These are phyloP conservation scores for Heterodera schachtii DNA, from an alignment of 1,140 invertebrate genomes.

Conservation along the genomic window DNA sequence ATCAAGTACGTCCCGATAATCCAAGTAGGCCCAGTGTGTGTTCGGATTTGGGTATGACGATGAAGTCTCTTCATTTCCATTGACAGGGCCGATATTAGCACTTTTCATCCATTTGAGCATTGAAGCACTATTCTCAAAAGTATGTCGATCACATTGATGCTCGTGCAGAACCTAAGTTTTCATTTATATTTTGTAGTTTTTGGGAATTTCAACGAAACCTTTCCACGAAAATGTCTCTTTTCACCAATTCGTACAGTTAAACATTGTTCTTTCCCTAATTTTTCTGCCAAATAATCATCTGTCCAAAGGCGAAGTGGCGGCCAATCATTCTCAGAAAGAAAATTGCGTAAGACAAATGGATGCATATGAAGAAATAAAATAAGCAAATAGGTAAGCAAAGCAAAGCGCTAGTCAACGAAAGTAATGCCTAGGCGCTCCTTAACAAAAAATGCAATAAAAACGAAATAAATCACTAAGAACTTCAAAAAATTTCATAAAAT, in stretches of 20 bases:
- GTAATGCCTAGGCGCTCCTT: no score
- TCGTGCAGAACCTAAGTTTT: slow-evolving; percentile 23
- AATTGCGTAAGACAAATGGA: slow-evolving; percentile 32
- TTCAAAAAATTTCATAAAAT: no score
- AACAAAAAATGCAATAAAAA: no score
- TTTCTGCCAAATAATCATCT: slow-evolving; percentile 11
- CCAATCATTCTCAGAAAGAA: slow-evolving; percentile 18
- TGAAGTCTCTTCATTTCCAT: not conserved
- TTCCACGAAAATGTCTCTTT: slow-evolving; percentile 13
- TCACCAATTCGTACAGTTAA: slow-evolving; percentile 16
- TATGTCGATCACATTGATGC: slow-evolving; percentile 1
- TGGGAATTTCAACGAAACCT: not conserved
- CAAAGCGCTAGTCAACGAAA: no score
- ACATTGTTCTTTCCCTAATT: not conserved
- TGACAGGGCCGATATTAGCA: not conserved
- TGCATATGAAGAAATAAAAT: not conserved
- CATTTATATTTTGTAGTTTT: not conserved
- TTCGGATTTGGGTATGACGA: not conserved
- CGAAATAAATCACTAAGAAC: no score
- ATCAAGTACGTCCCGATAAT: slow-evolving; percentile 28
- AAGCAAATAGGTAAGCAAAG: no score
- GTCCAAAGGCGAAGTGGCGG: slow-evolving; percentile 21
- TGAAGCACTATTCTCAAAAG: slow-evolving; percentile 8
- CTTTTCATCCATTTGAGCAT: slow-evolving; percentile 23
- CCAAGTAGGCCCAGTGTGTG: slow-evolving; percentile 39